Percentiles rank a stretch among this genome's conserved stretches.
These are phyloP conservation scores for Alethe castanea DNA, from an alignment of 2,113 vertebrate species.

Conservation along the genomic window DNA sequence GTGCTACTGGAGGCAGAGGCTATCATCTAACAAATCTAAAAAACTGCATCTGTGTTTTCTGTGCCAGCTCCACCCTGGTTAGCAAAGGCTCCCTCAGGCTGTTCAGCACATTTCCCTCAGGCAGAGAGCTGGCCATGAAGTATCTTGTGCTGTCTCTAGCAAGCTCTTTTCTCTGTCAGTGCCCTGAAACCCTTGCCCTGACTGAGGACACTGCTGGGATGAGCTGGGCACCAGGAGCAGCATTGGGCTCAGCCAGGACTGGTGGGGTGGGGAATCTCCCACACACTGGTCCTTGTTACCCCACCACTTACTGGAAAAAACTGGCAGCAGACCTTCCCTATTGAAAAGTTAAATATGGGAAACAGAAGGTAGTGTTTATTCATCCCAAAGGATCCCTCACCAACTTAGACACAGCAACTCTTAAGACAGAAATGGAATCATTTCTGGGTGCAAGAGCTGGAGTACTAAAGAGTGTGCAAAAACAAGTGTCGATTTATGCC, in stretches of 20 bases:
- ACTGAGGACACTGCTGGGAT: neutral
- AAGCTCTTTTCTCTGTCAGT: neutral
- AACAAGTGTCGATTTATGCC: neutral
- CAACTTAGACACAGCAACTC: neutral
- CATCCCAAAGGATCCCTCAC: neutral
- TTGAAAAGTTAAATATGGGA: neutral
- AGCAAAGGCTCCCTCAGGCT: neutral
- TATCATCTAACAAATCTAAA: neutral
- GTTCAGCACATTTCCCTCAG: neutral
- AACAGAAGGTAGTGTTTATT: neutral
- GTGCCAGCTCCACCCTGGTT: neutral
- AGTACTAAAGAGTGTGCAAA: neutral
- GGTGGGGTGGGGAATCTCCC: neutral
- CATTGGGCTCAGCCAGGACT: rapidly evolving
- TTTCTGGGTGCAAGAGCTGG: neutral
- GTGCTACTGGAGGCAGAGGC: neutral
- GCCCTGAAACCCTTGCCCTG: neutral
- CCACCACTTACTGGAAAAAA: neutral
- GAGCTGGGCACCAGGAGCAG: rapidly evolving
- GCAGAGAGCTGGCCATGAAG: neutral
- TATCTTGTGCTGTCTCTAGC: neutral
- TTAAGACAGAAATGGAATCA: neutral
- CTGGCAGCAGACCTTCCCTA: neutral
- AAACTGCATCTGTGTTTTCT: neutral
- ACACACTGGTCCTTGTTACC: neutral